phyloP scores from a whole-genome alignment of 2,113 vertebrate species.

The Psittacus erithacus region DNA sequence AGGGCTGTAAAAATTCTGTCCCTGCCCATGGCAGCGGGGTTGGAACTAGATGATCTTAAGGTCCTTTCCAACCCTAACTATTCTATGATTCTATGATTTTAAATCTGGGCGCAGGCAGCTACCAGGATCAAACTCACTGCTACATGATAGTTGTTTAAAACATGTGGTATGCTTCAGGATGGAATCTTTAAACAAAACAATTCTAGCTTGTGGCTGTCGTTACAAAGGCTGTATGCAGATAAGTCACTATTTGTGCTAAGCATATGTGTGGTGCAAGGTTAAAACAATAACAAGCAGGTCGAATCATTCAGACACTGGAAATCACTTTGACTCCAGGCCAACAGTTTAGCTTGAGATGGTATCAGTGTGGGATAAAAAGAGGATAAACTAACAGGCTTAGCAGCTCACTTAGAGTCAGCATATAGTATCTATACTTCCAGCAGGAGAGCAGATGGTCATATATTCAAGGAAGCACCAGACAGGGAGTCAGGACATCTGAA shows the following conservation, averaged over 20 bases:
- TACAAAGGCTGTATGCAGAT: constrained; percentile 24
- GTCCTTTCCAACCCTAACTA: too few relatives aligned
- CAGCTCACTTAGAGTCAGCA: constrained; percentile 55
- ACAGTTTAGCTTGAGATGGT: constrained; percentile 58
- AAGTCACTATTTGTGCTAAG: constrained; percentile 4
- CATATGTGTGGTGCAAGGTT: constrained; percentile 52
- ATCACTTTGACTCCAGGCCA: constrained; percentile 58
- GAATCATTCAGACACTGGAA: constrained; percentile 49
- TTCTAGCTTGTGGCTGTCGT: neutral
- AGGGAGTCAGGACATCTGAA: constrained; percentile 53
- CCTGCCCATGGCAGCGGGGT: too few relatives aligned
- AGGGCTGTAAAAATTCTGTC: too few relatives aligned
- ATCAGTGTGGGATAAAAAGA: constrained; percentile 54
- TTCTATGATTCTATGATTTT: too few relatives aligned
- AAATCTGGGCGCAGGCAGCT: neutral
- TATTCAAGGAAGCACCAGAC: constrained; percentile 66
- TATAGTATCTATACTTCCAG: constrained; percentile 61
- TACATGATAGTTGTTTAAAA: neutral
- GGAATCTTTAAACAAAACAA: constrained; percentile 32
- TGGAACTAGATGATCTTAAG: too few relatives aligned
- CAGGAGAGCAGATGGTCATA: constrained; percentile 61
- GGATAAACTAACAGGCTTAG: constrained; percentile 68
- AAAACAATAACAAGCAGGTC: constrained; percentile 63
- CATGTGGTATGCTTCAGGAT: neutral
- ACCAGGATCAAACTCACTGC: neutral